Conservation (phyloP, 1,140 invertebrate genomes). For the Solen grandis region DNA sequence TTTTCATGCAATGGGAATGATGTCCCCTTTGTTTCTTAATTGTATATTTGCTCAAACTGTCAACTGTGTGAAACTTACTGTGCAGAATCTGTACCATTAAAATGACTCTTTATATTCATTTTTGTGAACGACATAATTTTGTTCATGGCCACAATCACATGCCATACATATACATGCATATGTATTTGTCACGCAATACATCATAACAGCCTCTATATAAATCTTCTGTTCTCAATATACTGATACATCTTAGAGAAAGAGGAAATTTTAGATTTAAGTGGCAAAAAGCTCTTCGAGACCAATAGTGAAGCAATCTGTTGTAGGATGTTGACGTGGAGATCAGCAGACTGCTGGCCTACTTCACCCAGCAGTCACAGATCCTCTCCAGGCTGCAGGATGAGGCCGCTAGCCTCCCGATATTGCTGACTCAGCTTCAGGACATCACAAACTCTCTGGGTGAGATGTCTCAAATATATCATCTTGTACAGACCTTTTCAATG, state of each 20-base stretch:
- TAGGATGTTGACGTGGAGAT: slow-evolving; percentile 84
- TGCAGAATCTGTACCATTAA: too few relatives aligned
- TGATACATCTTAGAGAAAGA: too few relatives aligned
- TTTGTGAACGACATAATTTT: too few relatives aligned
- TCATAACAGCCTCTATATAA: too few relatives aligned
- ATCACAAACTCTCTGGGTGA: slow-evolving; percentile 85
- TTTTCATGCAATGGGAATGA: neutral
- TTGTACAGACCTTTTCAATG: neutral
- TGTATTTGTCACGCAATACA: too few relatives aligned
- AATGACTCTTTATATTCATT: too few relatives aligned
- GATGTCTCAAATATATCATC: neutral
- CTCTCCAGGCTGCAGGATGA: slow-evolving; percentile 82
- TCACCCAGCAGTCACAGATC: slow-evolving; percentile 83
- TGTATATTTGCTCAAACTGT: neutral
- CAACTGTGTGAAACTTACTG: neutral
- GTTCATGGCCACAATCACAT: too few relatives aligned
- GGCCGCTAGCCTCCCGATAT: slow-evolving; percentile 83
- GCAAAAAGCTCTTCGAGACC: neutral
- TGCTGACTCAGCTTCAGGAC: slow-evolving; percentile 83
- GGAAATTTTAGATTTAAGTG: neutral
- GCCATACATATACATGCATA: too few relatives aligned
- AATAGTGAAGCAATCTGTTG: slow-evolving; percentile 9
- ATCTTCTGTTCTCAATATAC: neutral
- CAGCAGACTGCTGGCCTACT: slow-evolving; percentile 82
- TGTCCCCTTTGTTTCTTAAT: neutral